phyloP scores from a whole-genome alignment of 53 echinoderm and acorn worm species.

The Luidia sarsii region DNA sequence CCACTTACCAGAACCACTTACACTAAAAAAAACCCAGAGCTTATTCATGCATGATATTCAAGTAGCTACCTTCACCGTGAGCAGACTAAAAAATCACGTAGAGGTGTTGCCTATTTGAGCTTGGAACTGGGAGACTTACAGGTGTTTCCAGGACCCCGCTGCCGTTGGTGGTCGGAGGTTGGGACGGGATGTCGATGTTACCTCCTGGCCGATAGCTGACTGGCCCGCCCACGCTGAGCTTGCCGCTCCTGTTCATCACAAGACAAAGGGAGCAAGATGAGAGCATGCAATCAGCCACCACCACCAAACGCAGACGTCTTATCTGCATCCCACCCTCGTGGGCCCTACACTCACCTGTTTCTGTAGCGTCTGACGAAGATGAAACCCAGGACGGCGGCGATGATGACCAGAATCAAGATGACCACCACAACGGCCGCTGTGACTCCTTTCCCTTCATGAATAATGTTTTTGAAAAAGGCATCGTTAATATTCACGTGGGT shows the following conservation, averaged over 20 bases:
- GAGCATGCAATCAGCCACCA: neutral
- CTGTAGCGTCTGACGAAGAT: constrained; percentile 8
- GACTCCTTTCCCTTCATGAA: constrained; percentile 18
- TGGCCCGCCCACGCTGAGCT: constrained; percentile 35
- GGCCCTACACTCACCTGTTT: too few relatives aligned
- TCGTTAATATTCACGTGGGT: too few relatives aligned
- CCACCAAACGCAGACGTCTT: neutral
- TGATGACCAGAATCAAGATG: constrained; percentile 25
- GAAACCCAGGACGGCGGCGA: neutral
- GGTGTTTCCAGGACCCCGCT: neutral
- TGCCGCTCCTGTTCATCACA: constrained; percentile 24
- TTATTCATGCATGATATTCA: too few relatives aligned
- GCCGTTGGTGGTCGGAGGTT: neutral
- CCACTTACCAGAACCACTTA: too few relatives aligned
- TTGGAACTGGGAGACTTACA: too few relatives aligned
- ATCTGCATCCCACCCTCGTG: neutral
- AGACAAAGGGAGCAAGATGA: neutral
- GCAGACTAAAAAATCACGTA: too few relatives aligned
- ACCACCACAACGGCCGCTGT: constrained; percentile 29
- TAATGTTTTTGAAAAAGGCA: too few relatives aligned
- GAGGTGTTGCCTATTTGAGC: too few relatives aligned
- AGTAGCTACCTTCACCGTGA: too few relatives aligned
- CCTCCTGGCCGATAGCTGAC: constrained; percentile 63
- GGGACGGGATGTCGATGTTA: constrained; percentile 66
- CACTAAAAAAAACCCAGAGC: too few relatives aligned